A percentile compares a stretch with the other conserved stretches of the same genome.
Conservation (phyloP, 2,113 vertebrate genomes). For the Peromyscus leucopus region DNA sequence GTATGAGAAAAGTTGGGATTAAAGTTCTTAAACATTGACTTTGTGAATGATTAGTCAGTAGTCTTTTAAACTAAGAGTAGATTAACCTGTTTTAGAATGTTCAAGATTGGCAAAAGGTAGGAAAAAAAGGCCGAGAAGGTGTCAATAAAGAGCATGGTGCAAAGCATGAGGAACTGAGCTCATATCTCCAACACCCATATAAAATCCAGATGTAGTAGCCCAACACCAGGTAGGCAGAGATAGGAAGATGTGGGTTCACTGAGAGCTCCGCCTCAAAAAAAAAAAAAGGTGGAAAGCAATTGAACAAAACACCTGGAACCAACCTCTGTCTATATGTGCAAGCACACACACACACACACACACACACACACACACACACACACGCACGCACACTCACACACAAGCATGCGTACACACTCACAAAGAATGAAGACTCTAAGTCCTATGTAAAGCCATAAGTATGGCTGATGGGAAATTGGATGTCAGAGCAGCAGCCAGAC, state of each 20-base stretch:
- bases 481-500: neutral
- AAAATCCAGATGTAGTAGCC: neutral
- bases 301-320: neutral
- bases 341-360: neutral
- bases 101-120: neutral
- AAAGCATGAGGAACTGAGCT: neutral
- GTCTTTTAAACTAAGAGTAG: slow-evolving; percentile 7
- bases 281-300: neutral
- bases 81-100: neutral
- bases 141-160: neutral
- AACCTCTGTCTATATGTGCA: neutral
- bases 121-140: neutral
- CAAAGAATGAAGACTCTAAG: neutral
- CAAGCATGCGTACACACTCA: neutral
- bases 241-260: neutral
- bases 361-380: neutral
- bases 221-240: neutral
- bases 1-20: neutral
- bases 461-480: neutral
- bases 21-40: neutral
- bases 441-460: neutral
- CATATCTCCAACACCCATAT: neutral
- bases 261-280: neutral
- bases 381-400: neutral
- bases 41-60: slow-evolving; percentile 2